Conservation (phyloP, 2,113 vertebrate species). For the Thunnus thynnus region DNA sequence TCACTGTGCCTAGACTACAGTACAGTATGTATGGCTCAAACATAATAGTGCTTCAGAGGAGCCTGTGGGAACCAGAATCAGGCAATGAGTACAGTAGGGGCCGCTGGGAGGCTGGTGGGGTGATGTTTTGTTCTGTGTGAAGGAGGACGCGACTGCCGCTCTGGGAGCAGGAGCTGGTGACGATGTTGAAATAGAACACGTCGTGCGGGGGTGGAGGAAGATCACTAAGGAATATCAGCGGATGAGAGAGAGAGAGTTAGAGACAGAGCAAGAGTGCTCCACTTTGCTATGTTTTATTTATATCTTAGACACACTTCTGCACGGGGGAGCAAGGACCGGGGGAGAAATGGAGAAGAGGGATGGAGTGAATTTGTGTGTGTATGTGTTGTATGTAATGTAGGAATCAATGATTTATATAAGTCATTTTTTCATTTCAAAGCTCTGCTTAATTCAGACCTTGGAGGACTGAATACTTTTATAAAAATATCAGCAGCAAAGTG, state of each 20-base stretch:
- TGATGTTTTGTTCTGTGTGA: slow-evolving; percentile 74
- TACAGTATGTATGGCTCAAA: slow-evolving; percentile 6
- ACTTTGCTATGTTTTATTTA: slow-evolving; percentile 78
- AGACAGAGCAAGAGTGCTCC: slow-evolving; percentile 65
- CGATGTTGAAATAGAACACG: slow-evolving; percentile 73
- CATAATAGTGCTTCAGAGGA: slow-evolving; percentile 21
- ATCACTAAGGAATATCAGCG: slow-evolving; percentile 49
- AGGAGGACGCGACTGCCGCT: slow-evolving; percentile 58
- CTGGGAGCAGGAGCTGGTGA: slow-evolving; percentile 66
- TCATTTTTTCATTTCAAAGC: slow-evolving; percentile 14
- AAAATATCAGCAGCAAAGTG: background rate
- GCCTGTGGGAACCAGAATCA: slow-evolving; percentile 48
- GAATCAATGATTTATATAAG: slow-evolving; percentile 56
- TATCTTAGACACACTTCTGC: slow-evolving; percentile 63
- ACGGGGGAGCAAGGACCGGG: slow-evolving; percentile 13
- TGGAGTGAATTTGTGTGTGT: slow-evolving; percentile 14
- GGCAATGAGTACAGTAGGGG: slow-evolving; percentile 51
- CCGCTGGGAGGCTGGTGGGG: slow-evolving; percentile 61
- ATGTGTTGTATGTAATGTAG: background rate
- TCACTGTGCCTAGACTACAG: background rate
- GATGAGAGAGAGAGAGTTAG: slow-evolving; percentile 22
- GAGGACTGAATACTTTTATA: slow-evolving; percentile 5
- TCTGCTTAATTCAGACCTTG: slow-evolving; percentile 13
- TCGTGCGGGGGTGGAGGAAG: slow-evolving; percentile 31
- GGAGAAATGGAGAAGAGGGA: slow-evolving; percentile 31